Evolutionary conservation across 2,113 vertebrate genomes (phyloP).

Genomic region (Jacana jacana): DNA sequence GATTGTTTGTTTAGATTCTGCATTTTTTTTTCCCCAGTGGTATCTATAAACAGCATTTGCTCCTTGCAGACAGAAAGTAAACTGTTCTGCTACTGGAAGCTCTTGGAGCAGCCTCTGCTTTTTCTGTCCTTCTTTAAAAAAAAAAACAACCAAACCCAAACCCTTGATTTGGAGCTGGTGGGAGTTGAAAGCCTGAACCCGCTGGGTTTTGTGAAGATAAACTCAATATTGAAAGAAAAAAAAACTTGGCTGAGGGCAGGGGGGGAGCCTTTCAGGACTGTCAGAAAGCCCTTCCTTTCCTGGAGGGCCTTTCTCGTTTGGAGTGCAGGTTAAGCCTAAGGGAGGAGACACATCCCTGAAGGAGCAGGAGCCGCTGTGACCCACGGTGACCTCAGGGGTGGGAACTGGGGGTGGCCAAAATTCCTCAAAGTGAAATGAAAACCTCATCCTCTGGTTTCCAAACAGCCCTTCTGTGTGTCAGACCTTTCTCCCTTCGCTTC

Average conservation of each 20-base stretch:
- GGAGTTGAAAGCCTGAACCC: background rate
- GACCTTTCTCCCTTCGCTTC: background rate
- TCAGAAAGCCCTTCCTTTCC: background rate
- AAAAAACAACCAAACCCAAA: background rate
- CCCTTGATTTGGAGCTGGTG: background rate
- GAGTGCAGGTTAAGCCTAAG: background rate
- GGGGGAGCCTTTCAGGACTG: background rate
- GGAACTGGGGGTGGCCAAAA: background rate
- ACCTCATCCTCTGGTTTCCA: background rate
- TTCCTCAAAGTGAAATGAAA: background rate
- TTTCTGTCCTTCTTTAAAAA: rapidly evolving
- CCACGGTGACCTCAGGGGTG: background rate
- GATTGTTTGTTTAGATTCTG: constrained; percentile 62
- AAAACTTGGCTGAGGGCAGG: rapidly evolving
- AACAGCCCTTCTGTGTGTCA: background rate
- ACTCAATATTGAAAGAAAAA: background rate
- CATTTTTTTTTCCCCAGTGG: background rate
- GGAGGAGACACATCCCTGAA: background rate
- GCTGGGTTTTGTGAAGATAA: background rate
- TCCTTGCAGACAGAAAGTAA: background rate
- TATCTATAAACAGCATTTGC: constrained; percentile 56
- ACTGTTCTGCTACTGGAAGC: constrained; percentile 22
- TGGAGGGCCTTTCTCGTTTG: too few species aligned
- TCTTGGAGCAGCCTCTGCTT: background rate
- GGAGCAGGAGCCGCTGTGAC: background rate